These are phyloP conservation scores for Drosophila lacertosa DNA, from an alignment of 1,140 invertebrate genomes.

Conservation along the genomic window DNA sequence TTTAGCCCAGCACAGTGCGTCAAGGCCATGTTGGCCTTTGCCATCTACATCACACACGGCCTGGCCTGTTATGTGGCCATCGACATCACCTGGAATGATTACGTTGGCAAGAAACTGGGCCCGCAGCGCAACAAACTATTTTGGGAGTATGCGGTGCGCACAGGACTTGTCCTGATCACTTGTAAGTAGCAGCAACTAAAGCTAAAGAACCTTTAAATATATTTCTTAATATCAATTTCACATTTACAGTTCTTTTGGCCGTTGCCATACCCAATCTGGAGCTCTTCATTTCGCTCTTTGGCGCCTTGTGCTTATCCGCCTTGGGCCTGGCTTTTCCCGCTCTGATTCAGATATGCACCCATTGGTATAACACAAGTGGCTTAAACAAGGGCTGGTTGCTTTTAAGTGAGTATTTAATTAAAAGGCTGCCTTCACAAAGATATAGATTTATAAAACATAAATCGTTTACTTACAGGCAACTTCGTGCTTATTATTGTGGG, in stretches of 20 bases:
- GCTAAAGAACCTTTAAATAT: not conserved
- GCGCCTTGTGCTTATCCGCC: slow-evolving; percentile 92
- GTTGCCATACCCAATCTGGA: slow-evolving; percentile 92
- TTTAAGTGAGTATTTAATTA: slow-evolving; percentile 52
- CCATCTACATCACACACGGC: slow-evolving; percentile 92
- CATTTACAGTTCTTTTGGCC: slow-evolving; percentile 89
- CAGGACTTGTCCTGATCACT: slow-evolving; percentile 88
- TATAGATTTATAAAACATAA: not conserved
- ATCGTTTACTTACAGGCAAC: slow-evolving; percentile 86
- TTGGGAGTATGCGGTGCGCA: slow-evolving; percentile 89
- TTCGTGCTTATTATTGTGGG: slow-evolving; percentile 88
- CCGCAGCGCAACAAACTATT: slow-evolving; percentile 84
- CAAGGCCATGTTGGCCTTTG: slow-evolving; percentile 89
- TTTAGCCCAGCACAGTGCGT: slow-evolving; percentile 89
- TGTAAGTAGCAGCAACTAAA: slow-evolving; percentile 87
- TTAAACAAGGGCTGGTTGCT: slow-evolving; percentile 68
- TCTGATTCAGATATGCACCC: slow-evolving; percentile 89
- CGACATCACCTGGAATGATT: slow-evolving; percentile 92
- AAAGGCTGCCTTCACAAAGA: too few species aligned
- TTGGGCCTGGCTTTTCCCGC: slow-evolving; percentile 95
- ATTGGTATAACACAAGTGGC: slow-evolving; percentile 86
- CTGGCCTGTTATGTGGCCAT: slow-evolving; percentile 95
- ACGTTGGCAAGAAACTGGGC: slow-evolving; percentile 83
- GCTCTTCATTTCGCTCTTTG: slow-evolving; percentile 95
- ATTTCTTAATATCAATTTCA: slow-evolving; percentile 3